phyloP scores from a whole-genome alignment of 2,113 vertebrate genomes.

The Fregata magnificens region DNA sequence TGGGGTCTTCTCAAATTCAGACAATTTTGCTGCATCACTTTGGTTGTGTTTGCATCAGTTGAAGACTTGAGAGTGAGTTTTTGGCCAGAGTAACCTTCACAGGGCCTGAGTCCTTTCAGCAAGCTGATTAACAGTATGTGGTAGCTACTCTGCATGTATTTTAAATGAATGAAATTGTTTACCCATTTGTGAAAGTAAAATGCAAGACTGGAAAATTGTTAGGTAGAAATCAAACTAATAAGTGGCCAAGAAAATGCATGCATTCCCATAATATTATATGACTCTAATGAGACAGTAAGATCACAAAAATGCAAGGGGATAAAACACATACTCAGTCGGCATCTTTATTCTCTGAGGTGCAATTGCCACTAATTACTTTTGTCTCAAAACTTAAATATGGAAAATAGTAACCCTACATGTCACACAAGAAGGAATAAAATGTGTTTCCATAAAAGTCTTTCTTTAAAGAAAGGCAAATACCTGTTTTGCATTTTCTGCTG shows the following conservation, averaged over 20 bases:
- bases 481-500: background rate
- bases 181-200: background rate
- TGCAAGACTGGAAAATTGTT: background rate
- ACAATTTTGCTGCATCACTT: background rate
- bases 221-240: conserved; percentile 18
- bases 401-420: background rate
- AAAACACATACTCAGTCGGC: background rate
- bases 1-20: background rate
- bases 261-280: background rate
- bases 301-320: background rate
- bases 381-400: background rate
- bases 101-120: background rate
- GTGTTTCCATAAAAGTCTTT: background rate
- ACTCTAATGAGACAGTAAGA: background rate
- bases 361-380: background rate
- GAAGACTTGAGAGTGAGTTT: background rate
- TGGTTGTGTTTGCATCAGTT: background rate
- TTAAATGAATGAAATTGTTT: background rate
- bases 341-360: background rate
- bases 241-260: background rate
- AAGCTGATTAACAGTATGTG: background rate
- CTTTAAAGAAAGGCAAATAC: background rate
- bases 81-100: background rate
- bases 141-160: background rate
- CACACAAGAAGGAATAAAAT: background rate